Percentiles rank a stretch among this genome's conserved stretches.
Evolutionary conservation across 2,797 vertebrate species (phyloP).

Genomic region (Acanthis flammea): DNA sequence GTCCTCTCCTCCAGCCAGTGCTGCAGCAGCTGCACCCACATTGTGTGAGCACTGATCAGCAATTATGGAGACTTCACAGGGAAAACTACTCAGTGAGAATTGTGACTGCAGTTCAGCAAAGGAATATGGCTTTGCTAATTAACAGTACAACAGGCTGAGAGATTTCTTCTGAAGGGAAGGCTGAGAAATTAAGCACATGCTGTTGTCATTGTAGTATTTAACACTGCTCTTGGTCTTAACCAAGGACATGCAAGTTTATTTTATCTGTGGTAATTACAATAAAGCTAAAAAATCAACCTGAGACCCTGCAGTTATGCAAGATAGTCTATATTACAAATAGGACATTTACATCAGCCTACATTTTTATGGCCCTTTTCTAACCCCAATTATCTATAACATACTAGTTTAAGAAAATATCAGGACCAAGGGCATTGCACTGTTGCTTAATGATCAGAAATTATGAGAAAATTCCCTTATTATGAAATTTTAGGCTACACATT

Average conservation of each 20-base stretch:
- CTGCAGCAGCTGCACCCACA: background rate
- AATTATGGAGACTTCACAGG: background rate
- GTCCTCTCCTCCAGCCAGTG: background rate
- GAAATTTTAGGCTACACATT: background rate
- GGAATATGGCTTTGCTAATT: constrained; percentile 37
- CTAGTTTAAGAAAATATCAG: background rate
- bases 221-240: background rate
- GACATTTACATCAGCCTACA: background rate
- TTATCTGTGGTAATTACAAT: background rate
- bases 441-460: background rate
- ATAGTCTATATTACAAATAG: background rate
- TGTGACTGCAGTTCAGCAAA: background rate
- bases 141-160: constrained; percentile 6
- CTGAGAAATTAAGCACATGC: background rate
- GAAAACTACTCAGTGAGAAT: background rate
- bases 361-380: background rate
- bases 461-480: background rate
- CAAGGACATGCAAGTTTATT: constrained; percentile 12
- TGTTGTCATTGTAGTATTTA: background rate
- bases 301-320: background rate
- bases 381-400: background rate
- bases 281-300: background rate
- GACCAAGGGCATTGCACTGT: background rate
- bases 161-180: background rate
- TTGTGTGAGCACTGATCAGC: background rate